Conservation (phyloP, 2,797 vertebrate species). For the Apogon hyalosoma region DNA sequence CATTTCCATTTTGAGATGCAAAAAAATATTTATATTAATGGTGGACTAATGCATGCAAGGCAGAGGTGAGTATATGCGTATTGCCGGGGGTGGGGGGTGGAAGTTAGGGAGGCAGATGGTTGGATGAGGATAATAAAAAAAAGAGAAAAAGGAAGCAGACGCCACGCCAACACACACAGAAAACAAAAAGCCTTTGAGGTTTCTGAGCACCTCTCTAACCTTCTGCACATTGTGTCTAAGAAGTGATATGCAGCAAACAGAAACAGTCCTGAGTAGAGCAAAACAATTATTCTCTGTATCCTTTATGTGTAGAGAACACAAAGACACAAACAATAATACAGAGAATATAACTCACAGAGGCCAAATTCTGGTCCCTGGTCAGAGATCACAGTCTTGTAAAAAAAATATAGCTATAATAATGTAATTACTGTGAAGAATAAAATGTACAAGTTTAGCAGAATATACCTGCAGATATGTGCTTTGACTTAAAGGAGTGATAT, state of each 20-base stretch:
- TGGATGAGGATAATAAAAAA: slow-evolving; percentile 55
- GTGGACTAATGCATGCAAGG: slow-evolving; percentile 76
- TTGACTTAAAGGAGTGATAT: too few species aligned
- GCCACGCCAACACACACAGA: slow-evolving; percentile 16
- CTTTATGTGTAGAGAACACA: slow-evolving; percentile 7
- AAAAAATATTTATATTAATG: slow-evolving; percentile 80
- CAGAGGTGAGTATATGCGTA: slow-evolving; percentile 37
- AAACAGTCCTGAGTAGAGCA: slow-evolving; percentile 17
- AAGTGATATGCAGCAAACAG: slow-evolving; percentile 22
- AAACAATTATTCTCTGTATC: not conserved
- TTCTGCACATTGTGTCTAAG: slow-evolving; percentile 36
- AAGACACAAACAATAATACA: not conserved
- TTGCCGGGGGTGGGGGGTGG: slow-evolving; percentile 20
- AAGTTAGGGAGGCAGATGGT: slow-evolving; percentile 65
- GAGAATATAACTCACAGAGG: not conserved
- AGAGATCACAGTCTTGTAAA: not conserved
- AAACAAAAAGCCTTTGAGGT: slow-evolving; percentile 72
- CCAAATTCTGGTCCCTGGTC: not conserved
- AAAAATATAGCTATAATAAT: too few species aligned
- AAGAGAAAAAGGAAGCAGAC: slow-evolving; percentile 55
- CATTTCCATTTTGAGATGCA: slow-evolving; percentile 82
- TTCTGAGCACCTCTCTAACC: slow-evolving; percentile 65
- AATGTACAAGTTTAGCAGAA: too few species aligned
- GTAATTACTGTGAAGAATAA: too few species aligned
- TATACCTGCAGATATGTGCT: too few species aligned